Conservation (phyloP, 2,113 vertebrate genomes). For the Egretta garzetta region DNA sequence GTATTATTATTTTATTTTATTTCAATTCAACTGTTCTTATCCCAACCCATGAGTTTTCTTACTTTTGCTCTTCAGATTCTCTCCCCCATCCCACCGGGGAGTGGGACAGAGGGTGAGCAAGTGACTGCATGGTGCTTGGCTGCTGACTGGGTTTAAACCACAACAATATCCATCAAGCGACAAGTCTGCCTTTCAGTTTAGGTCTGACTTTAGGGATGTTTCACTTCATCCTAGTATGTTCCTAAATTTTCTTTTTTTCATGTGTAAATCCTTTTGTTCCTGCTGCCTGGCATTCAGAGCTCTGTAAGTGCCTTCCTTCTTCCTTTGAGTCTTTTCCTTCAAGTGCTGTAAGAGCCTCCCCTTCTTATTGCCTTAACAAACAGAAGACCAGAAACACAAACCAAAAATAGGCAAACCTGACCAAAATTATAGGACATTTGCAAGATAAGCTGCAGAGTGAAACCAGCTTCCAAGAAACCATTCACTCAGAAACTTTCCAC, state of each 20-base stretch:
- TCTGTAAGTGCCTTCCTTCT: neutral
- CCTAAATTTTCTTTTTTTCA: neutral
- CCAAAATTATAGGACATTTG: neutral
- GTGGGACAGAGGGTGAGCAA: no score
- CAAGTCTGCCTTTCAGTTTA: neutral
- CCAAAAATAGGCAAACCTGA: neutral
- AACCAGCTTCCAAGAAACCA: neutral
- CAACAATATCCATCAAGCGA: neutral
- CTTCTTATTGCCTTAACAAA: neutral
- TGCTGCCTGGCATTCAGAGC: neutral
- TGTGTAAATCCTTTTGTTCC: neutral
- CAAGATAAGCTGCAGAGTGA: neutral
- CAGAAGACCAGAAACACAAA: neutral
- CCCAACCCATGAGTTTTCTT: no score
- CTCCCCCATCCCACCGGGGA: no score
- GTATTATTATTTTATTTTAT: no score
- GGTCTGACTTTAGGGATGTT: neutral
- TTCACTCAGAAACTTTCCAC: neutral
- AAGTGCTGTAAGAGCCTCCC: neutral
- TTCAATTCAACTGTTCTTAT: no score
- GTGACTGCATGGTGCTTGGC: no score
- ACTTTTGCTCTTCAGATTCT: no score
- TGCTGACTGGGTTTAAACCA: no score
- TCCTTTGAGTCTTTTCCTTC: neutral
- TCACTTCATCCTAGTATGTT: neutral